Evolutionary conservation across 1,140 invertebrate genomes (phyloP).

Genomic region (Lethocerus indicus): DNA sequence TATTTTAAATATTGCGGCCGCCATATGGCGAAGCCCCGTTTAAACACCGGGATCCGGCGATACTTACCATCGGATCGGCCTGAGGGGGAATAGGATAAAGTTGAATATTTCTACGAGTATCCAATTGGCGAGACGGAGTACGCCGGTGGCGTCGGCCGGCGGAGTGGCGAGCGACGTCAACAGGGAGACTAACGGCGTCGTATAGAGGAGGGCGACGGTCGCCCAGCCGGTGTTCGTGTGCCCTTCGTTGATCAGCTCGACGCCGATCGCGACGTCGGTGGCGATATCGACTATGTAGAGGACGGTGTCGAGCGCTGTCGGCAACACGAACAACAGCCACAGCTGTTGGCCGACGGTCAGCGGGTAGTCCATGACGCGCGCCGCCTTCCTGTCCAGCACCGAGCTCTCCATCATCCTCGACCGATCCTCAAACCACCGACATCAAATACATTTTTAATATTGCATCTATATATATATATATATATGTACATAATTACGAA

Average conservation of each 20-base stretch:
- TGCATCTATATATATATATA: too few relatives aligned
- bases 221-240: background rate
- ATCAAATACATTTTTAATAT: background rate
- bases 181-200: slow-evolving; percentile 32
- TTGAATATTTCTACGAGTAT: slow-evolving; percentile 12
- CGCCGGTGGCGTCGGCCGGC: slow-evolving; percentile 6
- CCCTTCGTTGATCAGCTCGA: slow-evolving; percentile 1
- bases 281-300: slow-evolving; percentile 15
- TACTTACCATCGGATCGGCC: slow-evolving; percentile 16
- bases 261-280: slow-evolving; percentile 8
- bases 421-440: background rate
- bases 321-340: slow-evolving; percentile 15
- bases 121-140: slow-evolving; percentile 11
- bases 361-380: slow-evolving; percentile 10
- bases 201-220: slow-evolving; percentile 31
- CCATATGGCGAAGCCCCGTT: too few relatives aligned
- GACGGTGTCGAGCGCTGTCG: slow-evolving; percentile 6
- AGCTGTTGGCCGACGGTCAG: slow-evolving; percentile 16
- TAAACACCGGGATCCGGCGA: too few relatives aligned
- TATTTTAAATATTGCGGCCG: too few relatives aligned
- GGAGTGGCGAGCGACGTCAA: slow-evolving; percentile 35
- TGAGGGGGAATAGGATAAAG: slow-evolving; percentile 15
- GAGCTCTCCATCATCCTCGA: slow-evolving; percentile 5
- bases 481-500: too few relatives aligned
- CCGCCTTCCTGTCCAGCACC: slow-evolving; percentile 12